phyloP scores from a whole-genome alignment of 2,888 invertebrate species.

The Epirrhoe tristata region DNA sequence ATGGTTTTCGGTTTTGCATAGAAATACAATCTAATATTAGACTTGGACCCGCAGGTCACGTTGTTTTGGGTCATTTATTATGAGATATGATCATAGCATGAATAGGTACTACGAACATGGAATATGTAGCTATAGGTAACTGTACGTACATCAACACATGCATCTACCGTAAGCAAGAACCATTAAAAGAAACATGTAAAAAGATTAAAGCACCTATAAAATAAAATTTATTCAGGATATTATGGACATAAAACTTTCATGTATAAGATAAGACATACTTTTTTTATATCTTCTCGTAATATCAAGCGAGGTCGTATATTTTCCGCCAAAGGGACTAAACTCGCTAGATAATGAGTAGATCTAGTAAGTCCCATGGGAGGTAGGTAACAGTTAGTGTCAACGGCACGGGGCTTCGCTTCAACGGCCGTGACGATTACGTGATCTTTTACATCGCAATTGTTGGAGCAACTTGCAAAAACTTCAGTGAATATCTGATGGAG shows the following conservation, averaged over 20 bases:
- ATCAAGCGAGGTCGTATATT: background rate
- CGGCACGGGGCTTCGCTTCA: slow-evolving; percentile 40
- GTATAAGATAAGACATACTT: background rate
- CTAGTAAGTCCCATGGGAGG: slow-evolving; percentile 33
- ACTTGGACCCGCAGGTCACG: slow-evolving; percentile 16
- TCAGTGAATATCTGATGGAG: slow-evolving; percentile 23
- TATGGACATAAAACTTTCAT: background rate
- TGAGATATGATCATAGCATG: background rate
- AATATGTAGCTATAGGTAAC: no score
- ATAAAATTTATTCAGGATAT: background rate
- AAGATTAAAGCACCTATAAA: background rate
- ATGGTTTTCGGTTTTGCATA: slow-evolving; percentile 19
- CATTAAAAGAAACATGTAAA: background rate
- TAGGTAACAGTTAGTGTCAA: slow-evolving; percentile 39
- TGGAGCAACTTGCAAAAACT: slow-evolving; percentile 20
- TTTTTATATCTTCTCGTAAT: background rate
- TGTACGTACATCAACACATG: no score
- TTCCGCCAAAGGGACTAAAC: slow-evolving; percentile 10
- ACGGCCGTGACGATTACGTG: slow-evolving; percentile 36
- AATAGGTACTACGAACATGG: no score
- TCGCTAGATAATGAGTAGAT: slow-evolving; percentile 23
- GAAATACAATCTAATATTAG: slow-evolving; percentile 17
- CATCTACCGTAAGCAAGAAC: background rate
- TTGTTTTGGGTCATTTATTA: slow-evolving; percentile 5
- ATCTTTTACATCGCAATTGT: slow-evolving; percentile 29